These are phyloP conservation scores for Rhimphoctona megacephalus DNA, from an alignment of 2,888 invertebrate species.

Conservation along the genomic window DNA sequence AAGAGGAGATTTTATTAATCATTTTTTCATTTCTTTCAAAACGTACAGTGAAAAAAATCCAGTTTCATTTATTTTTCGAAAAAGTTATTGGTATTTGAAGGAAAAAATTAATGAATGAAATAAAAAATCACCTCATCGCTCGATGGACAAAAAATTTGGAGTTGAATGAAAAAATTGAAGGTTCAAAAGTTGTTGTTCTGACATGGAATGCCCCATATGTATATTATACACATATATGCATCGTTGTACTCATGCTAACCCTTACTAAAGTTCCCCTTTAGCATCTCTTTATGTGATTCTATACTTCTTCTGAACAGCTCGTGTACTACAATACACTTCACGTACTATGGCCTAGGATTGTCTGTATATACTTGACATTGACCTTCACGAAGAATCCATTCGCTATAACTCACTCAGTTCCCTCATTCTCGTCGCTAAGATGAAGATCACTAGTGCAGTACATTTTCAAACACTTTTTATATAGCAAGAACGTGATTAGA, in stretches of 20 bases:
- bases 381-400: slow-evolving; percentile 57
- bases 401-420: slow-evolving; percentile 13
- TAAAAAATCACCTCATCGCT: too few relatives aligned
- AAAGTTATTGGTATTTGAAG: too few relatives aligned
- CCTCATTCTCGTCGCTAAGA: neutral
- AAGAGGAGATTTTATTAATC: neutral
- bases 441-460: slow-evolving; percentile 9
- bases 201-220: neutral
- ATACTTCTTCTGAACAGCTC: slow-evolving; percentile 3
- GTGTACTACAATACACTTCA: slow-evolving; percentile 45
- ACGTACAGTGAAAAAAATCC: too few relatives aligned
- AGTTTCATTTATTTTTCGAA: too few relatives aligned
- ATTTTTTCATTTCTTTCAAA: neutral
- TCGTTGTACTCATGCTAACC: neutral
- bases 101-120: too few relatives aligned
- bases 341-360: slow-evolving; percentile 17
- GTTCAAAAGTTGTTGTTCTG: neutral
- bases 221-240: neutral
- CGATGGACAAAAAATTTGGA: too few relatives aligned
- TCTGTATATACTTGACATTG: slow-evolving; percentile 58
- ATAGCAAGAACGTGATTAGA: neutral
- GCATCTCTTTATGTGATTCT: slow-evolving; percentile 15
- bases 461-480: neutral
- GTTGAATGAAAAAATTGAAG: too few relatives aligned
- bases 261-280: slow-evolving; percentile 13